Conservation (phyloP, 2,888 invertebrate species). For the Chesias legatella region DNA sequence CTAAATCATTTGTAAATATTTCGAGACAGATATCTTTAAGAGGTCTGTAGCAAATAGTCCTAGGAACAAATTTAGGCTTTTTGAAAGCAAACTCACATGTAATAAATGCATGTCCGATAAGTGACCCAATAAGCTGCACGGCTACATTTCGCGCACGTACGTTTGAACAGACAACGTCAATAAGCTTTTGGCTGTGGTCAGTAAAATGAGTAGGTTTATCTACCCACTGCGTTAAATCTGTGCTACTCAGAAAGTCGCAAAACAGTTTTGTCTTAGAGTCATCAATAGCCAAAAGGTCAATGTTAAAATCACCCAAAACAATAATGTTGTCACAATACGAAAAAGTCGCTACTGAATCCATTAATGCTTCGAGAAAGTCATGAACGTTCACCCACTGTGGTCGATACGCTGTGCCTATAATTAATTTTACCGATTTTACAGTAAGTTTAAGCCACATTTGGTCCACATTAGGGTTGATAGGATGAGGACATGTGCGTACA, state of each 20-base stretch:
- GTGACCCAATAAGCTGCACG: background rate
- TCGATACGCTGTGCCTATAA: constrained; percentile 18
- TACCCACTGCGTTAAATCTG: background rate
- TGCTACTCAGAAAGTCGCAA: background rate
- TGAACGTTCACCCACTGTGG: constrained; percentile 14
- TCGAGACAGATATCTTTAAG: too few relatives aligned
- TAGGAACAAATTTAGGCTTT: background rate
- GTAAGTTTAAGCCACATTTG: constrained; percentile 17
- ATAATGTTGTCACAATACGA: constrained; percentile 8
- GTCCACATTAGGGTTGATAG: background rate
- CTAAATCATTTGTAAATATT: background rate
- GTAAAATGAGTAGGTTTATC: constrained; percentile 5
- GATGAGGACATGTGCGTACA: background rate
- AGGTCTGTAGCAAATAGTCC: background rate
- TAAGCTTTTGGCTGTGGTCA: background rate
- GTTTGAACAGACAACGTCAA: constrained; percentile 4
- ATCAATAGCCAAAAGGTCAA: constrained; percentile 6
- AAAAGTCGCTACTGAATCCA: constrained; percentile 4
- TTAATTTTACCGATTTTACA: background rate
- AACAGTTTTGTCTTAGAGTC: background rate
- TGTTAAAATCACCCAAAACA: too few relatives aligned
- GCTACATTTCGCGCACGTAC: background rate
- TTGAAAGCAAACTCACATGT: constrained; percentile 1
- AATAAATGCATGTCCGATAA: background rate
- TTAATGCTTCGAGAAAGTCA: constrained; percentile 14